Evolutionary conservation across 2,113 vertebrate genomes (phyloP), one percentile per base, ranked within the genome.

Genomic region (Cacatua alba): DNA sequence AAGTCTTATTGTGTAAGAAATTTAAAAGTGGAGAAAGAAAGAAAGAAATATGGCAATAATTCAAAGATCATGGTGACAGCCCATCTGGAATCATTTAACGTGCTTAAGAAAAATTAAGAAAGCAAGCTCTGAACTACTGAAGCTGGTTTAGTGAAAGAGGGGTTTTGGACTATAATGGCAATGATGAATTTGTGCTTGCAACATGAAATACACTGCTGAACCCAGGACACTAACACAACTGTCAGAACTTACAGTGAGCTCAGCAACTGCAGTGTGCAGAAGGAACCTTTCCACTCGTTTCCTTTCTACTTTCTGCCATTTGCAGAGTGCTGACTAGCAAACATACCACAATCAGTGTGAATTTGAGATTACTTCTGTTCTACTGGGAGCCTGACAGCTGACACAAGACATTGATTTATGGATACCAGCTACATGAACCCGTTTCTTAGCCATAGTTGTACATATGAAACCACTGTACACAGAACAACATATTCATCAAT

Each of bases 51-150:
- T 13, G n/a, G 52, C 33, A 79, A 17, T 86, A 90, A 49, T 76
- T 85, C 55, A 43, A 82, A 86, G 57, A 69, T 60, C 62, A 52
- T 6, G 41, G 41, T 39, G 78, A 90, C 86, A 94, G 79, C 20
- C 37, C 25, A 2, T 55, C 57, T 49, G 82, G 26, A 83, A 90
- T 35, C 3, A 0, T 62, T 94, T 65, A 86, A 86, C 6, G 25
- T 44, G 67, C 74, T 79, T 72, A 79, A 94, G 57, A 75, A 79
- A 96, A 95, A 90, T 41, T 69, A 90, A 84, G 74, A 41, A 75
- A 87, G 65, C 78, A 82, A 77, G 41, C 48, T 65, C 75, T 52
- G 63, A 90, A 65, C 24, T 86, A 51, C 41, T 77, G 57, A 65
- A 94, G 29, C 70, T 82, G 24, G 33, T 65, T 67, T 48, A 29